Evolutionary conservation across 1,140 invertebrate genomes (phyloP), one percentile per base, ranked within the genome.

Genomic region (Magallana ariakensis): DNA sequence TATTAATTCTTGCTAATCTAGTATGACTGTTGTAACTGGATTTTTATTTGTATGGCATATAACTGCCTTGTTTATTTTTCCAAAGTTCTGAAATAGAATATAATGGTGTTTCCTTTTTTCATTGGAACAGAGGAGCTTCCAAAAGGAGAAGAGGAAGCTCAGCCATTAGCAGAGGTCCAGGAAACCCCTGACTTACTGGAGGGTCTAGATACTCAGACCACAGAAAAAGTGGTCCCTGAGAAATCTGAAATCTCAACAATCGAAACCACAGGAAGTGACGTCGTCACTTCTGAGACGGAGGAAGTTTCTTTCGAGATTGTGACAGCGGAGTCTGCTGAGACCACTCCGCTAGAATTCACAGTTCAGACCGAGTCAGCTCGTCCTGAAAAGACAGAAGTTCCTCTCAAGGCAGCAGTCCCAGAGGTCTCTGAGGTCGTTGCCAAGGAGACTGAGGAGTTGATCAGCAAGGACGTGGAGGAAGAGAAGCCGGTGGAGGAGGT

Each of bases 301-400:
- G 92, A 91, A 90, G 91, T 92, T 92, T 91, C 91, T 90, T 91
- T 89, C 87, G 90, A 92, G 89, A 82, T 92, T 87, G 90, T 92
- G 85, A 89, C 90, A 46, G 80, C 80, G 80, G 91, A 90, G 89
- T 89, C 87, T 60, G 88, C 89, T 10, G 88, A 92, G 80, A 86
- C 88, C 88, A 88, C 91, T 91, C 89, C 92, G 66, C 87, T 88
- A 70, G 91, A 93, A 89, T 87, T 90, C 87, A 90, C 89, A 81
- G 85, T 88, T 66, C 83, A 90, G 33, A 88, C 88, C 80, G 90
- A 92, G 87, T 87, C 86, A 62, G 84, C 91, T 89, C 89, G 91
- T 89, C 90, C 92, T 88, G 89, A 87, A 57, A 88, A 90, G 87
- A 88, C 90, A 70, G 89, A 91, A 89, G 90, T 90, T 88, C 88